These are phyloP conservation scores for Triplophysa dalaica DNA, from an alignment of 2,113 vertebrate genomes.

Conservation along the genomic window DNA sequence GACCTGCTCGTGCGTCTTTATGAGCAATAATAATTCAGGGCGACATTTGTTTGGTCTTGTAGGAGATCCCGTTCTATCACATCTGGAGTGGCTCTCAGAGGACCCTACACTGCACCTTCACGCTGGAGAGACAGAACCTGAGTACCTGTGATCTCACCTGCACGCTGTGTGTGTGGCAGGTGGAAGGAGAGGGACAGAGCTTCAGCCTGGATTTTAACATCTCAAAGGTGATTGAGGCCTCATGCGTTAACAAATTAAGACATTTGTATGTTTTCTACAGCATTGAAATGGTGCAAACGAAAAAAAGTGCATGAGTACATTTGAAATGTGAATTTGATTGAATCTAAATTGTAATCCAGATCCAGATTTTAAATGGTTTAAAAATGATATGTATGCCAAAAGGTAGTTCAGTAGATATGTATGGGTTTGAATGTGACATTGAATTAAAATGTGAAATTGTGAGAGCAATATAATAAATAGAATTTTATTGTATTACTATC, in stretches of 20 bases:
- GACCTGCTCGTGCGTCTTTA: background rate
- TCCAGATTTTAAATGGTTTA: no score
- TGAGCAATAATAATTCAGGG: background rate
- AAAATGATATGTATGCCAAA: background rate
- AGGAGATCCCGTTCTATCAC: slow-evolving; percentile 98
- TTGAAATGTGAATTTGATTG: no score
- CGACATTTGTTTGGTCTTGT: slow-evolving; percentile 11
- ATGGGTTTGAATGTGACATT: background rate
- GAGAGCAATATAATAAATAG: background rate
- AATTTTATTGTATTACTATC: background rate
- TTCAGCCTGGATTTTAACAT: slow-evolving; percentile 94
- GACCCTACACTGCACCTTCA: slow-evolving; percentile 95
- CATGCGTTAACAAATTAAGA: background rate
- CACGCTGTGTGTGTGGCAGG: slow-evolving; percentile 98
- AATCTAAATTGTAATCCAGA: no score
- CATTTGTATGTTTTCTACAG: background rate
- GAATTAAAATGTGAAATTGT: background rate
- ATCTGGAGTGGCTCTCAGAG: slow-evolving; percentile 95
- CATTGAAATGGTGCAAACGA: no score
- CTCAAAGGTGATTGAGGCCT: slow-evolving; percentile 81
- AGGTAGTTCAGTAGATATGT: background rate
- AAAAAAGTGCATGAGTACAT: no score
- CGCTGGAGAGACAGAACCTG: slow-evolving; percentile 91
- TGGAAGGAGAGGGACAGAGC: slow-evolving; percentile 97
- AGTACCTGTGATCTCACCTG: slow-evolving; percentile 94